Conservation (phyloP, 2,797 vertebrate genomes). For the Lycodopsis pacificus region DNA sequence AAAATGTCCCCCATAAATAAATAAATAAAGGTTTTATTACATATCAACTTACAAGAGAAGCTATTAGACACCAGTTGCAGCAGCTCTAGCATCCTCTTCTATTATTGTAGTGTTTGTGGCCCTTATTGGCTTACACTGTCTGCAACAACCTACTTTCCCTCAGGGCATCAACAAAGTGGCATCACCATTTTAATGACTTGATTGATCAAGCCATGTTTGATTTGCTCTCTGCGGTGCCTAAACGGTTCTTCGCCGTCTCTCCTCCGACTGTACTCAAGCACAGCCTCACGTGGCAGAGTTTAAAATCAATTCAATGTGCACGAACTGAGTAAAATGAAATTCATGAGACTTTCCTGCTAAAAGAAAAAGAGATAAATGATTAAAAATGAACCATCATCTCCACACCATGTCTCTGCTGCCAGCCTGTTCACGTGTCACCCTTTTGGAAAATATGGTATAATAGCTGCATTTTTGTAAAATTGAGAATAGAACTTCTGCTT, state of each 20-base stretch:
- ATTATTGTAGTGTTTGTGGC: constrained; percentile 27
- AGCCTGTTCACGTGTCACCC: constrained; percentile 12
- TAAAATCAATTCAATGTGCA: constrained; percentile 31
- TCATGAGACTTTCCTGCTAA: neutral
- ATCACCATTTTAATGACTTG: constrained; percentile 59
- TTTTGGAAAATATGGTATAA: constrained; percentile 28
- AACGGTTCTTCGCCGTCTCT: constrained; percentile 16
- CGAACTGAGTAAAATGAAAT: constrained; percentile 45
- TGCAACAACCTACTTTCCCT: constrained; percentile 50
- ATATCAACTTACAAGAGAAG: constrained; percentile 6
- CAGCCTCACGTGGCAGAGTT: constrained; percentile 10
- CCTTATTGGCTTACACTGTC: constrained; percentile 24
- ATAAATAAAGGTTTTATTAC: neutral
- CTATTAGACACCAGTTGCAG: constrained; percentile 19
- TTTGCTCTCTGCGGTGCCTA: constrained; percentile 30
- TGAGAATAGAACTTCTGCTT: constrained; percentile 41
- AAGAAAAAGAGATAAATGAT: constrained; percentile 28
- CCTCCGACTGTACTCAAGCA: constrained; percentile 5
- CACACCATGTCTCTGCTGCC: constrained; percentile 28
- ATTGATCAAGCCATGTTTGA: constrained; percentile 56
- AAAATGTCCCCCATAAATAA: neutral
- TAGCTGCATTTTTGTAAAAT: constrained; percentile 29
- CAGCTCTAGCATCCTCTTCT: constrained; percentile 16
- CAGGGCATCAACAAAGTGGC: constrained; percentile 46
- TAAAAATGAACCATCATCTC: constrained; percentile 33